Conservation (phyloP, 2,113 vertebrate genomes). For the Parus major region DNA sequence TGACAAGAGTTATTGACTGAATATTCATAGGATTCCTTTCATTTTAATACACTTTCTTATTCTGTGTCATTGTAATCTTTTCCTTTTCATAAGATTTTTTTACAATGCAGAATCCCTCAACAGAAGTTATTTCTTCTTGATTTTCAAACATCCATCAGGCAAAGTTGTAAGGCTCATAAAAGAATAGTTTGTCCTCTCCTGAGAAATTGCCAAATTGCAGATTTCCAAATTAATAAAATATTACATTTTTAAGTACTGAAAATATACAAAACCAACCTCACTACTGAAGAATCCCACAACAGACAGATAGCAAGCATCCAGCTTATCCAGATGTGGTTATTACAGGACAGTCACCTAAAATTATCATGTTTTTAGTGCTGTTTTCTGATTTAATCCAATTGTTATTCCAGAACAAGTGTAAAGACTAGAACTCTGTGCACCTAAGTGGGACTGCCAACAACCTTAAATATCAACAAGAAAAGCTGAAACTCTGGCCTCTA, state of each 20-base stretch:
- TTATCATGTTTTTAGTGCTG: not conserved
- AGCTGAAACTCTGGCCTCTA: not conserved
- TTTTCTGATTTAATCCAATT: not conserved
- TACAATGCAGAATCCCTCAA: not conserved
- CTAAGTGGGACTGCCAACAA: not conserved
- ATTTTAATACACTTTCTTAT: not conserved
- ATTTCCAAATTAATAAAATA: constrained; percentile 34
- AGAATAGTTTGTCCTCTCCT: not conserved
- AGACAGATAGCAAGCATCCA: not conserved
- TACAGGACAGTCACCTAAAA: not conserved
- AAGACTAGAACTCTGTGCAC: not conserved
- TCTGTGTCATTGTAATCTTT: not conserved
- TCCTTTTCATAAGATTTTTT: not conserved
- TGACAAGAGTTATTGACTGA: constrained; percentile 1
- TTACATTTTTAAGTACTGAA: not conserved
- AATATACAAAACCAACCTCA: not conserved
- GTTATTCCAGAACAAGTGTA: not conserved
- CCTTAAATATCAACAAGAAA: not conserved
- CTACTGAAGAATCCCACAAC: not conserved
- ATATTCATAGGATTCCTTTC: not conserved
- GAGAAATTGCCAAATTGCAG: not conserved
- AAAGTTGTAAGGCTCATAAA: not conserved
- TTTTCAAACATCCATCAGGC: constrained; percentile 25
- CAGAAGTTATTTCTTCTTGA: not conserved
- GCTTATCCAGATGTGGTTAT: not conserved